Evolutionary conservation across 1,140 invertebrate genomes (phyloP), one percentile per base, ranked within the genome.

Genomic region (Drosophila arawakana): DNA sequence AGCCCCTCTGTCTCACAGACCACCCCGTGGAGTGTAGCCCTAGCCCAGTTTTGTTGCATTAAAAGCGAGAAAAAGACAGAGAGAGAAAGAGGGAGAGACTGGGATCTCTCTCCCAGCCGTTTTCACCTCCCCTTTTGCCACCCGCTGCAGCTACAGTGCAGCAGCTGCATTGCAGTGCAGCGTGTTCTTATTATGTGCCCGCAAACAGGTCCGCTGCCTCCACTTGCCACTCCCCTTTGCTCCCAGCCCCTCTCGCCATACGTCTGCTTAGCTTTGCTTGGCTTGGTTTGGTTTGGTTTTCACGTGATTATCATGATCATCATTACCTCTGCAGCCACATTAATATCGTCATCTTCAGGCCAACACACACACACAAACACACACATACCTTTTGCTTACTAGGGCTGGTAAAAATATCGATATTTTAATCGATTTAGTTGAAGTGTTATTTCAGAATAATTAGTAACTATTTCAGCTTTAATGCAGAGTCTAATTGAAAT

Each of bases 261-360:
- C 0, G 4, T 4, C 25, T 30, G 49, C 73, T 73, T 61, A 65
- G 65, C 75, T 71, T 67, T 62, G 52, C 52, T 85, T 35, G 74
- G 57, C 18, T 80, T 77, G 80, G 74, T 74, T 88, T 88, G 83
- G 83, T 82, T 88, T 88, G 83, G 84, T 89, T 88, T 88, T 88
- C 83, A 89, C 77, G 82, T 88, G 84, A 89, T 89, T 90, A 90
- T 90, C 81, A 90, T 90, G 85, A 90, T 90, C 85, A 89, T 90
- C 85, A 89, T 89, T 84, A 89, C 78, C 84, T 81, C 73, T 72
- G 72, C 83, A 88, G 83, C 84, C 84, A 80, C 83, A 88, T 88
- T 88, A 88, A 88, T 88, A 88, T 88, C 83, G 83, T 88, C 83
- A 88, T 88, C 83, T 88, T 86, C 83, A 66, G 76, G 76, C 84